phyloP scores from a whole-genome alignment of 2,888 invertebrate species.

The Eueremaeus valkanovi region DNA sequence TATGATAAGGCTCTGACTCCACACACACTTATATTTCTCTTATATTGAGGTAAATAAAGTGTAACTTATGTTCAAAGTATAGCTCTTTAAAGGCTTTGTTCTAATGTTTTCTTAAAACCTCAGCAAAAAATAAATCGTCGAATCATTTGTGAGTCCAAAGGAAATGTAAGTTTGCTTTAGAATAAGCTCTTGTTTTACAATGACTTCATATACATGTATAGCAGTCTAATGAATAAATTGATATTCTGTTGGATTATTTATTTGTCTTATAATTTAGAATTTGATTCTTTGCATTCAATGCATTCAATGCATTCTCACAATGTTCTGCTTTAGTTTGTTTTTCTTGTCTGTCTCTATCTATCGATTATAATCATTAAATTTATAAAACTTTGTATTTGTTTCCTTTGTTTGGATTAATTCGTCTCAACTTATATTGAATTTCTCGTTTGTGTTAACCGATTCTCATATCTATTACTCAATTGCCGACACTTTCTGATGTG shows the following conservation, averaged over 20 bases:
- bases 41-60: slow-evolving; percentile 21
- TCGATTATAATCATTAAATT: too few species aligned
- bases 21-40: background rate
- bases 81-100: background rate
- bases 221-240: too few species aligned
- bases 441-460: background rate
- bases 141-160: background rate
- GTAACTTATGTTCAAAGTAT: background rate
- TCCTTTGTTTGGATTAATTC: background rate
- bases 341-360: too few species aligned
- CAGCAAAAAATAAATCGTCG: background rate
- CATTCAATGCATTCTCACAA: too few species aligned
- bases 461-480: background rate
- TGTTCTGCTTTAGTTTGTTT: too few species aligned
- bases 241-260: too few species aligned
- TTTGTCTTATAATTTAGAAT: too few species aligned
- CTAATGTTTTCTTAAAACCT: background rate
- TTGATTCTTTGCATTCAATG: too few species aligned
- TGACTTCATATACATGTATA: too few species aligned
- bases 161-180: background rate
- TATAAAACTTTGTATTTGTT: background rate
- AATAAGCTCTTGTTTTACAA: background rate
- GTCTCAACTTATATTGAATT: background rate
- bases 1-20: background rate
- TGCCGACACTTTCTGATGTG: background rate